Base-by-base conservation (phyloP, 2,888 invertebrate species). In the Euproctis similis region DNA sequence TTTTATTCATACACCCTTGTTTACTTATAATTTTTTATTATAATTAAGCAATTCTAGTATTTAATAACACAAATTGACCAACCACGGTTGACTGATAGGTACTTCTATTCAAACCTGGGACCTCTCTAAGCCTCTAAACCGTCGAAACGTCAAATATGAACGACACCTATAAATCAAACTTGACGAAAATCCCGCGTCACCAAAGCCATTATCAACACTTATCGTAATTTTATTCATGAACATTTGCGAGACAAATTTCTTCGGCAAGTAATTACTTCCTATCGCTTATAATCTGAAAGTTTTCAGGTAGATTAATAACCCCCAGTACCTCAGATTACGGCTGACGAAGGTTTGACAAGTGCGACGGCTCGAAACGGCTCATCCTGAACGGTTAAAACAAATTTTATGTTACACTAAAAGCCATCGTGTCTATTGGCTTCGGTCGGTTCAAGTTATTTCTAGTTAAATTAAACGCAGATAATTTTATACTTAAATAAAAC, bases 281-380 rank as follows among this genome's bases (percentile, higher is more conserved):
- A 44, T 48, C 39, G 31, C 14, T 12, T 34, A 31, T 42, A 40
- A 49, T 51, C 44, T 34, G 21, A 25, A 31, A 53, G 41, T 55
- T 40, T 26, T 35, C 43, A 42, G 53, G 53, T 59, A 46, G 50
- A 55, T 50, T 50, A 44, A 49, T 57, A 49, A 40, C 39, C 38
- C 37, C n/a, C n/a, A n/a, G 31, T 19, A 37, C n/a, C 40, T 39
- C 30, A 31, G 54, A 56, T 53, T 49, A 45, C 25, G 4, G 33
- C 12, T 59, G 59, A 59, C 54, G 58, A 54, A 39, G 59, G 59
- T 59, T 35, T 43, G 56, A 55, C 49, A 29, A 5, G 32, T 3
- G 22, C 30, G 39, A 25, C 38, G 40, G 39, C 24, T 21, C 20
- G 39, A 18, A 47, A 33, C 35, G 39, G 33, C 37, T 28, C 30